These are phyloP conservation scores for Siniperca chuatsi DNA, from an alignment of 2,113 vertebrate species.

Conservation along the genomic window DNA sequence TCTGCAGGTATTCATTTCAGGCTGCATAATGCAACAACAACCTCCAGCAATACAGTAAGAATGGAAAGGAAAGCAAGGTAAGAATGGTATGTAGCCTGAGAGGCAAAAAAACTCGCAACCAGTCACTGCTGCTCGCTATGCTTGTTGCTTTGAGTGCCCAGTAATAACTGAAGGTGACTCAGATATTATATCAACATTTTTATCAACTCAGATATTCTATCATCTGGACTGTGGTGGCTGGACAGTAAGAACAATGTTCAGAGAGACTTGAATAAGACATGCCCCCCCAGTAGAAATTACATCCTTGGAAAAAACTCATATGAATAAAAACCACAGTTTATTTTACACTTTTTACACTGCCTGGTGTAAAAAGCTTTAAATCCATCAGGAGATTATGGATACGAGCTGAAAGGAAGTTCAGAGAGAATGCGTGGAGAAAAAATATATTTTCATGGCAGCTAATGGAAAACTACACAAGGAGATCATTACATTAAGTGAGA, in stretches of 20 bases:
- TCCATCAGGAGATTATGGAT: not conserved
- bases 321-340: not conserved
- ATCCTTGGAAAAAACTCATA: not conserved
- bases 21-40: not conserved
- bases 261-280: not conserved
- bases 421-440: not conserved
- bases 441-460: slow-evolving; percentile 24
- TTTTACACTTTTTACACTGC: not conserved
- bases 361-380: not conserved
- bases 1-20: not conserved
- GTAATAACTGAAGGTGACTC: not conserved
- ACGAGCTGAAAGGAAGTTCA: slow-evolving; percentile 23
- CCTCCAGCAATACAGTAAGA: not conserved
- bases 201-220: not conserved
- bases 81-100: not conserved
- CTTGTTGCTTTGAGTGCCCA: not conserved
- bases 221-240: not conserved
- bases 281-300: not conserved
- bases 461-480: slow-evolving; percentile 44
- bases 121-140: not conserved
- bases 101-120: not conserved
- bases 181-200: not conserved
- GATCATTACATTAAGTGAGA: slow-evolving; percentile 57
- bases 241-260: not conserved
- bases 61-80: not conserved